A percentile compares a stretch with the other conserved stretches of the same genome.
Conservation (phyloP, 1,140 invertebrate genomes). For the Dendrolimus kikuchii region DNA sequence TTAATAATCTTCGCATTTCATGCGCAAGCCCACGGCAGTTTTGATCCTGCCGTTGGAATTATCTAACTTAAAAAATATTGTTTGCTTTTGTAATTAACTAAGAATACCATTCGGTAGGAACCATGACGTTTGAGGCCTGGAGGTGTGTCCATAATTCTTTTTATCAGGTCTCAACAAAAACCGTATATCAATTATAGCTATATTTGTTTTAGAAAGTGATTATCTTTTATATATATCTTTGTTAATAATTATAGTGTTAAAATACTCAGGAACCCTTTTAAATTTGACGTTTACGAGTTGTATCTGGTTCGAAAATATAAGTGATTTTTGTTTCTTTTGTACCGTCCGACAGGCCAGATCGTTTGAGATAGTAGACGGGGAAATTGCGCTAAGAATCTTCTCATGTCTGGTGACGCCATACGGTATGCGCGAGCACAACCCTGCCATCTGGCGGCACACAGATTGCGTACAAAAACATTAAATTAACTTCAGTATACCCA, state of each 20-base stretch:
- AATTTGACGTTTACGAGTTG: no score
- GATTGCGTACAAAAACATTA: constrained; percentile 46
- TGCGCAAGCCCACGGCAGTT: constrained; percentile 23
- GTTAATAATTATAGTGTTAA: no score
- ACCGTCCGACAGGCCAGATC: constrained; percentile 34
- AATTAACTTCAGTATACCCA: constrained; percentile 38
- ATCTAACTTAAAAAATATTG: constrained; percentile 6
- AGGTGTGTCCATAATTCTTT: no score
- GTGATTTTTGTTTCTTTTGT: not conserved
- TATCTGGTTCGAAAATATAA: not conserved
- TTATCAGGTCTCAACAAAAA: no score
- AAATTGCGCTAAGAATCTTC: constrained; percentile 45
- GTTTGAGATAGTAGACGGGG: constrained; percentile 47
- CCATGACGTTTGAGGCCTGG: no score
- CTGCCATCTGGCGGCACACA: constrained; percentile 45
- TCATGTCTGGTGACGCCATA: constrained; percentile 37
- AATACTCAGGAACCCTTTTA: no score
- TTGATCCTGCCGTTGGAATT: not conserved
- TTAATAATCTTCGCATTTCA: constrained; percentile 42
- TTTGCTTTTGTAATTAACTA: constrained; percentile 25
- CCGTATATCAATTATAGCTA: no score
- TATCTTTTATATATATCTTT: no score
- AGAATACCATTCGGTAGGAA: constrained; percentile 7
- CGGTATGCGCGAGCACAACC: constrained; percentile 32
- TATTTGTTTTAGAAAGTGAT: no score